A percentile compares a stretch with the other conserved stretches of the same genome.
phyloP scores from a whole-genome alignment of 2,888 invertebrate genomes.

The Latheticus oryzae region DNA sequence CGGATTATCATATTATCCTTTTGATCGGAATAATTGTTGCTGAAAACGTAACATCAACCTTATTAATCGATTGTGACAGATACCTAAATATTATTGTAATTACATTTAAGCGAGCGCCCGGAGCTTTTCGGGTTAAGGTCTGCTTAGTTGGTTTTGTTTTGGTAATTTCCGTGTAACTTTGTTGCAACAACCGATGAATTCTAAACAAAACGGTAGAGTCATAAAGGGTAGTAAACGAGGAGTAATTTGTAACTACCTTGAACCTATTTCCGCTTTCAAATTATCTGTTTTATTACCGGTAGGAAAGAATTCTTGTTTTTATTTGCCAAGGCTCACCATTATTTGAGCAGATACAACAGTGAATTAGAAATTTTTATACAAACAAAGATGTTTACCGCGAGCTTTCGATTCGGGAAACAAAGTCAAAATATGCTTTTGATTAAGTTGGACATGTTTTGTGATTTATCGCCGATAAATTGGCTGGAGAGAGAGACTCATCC shows the following conservation, averaged over 20 bases:
- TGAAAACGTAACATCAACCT: constrained; percentile 7
- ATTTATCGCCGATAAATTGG: constrained; percentile 31
- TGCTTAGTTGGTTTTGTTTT: constrained; percentile 30
- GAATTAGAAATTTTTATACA: no score
- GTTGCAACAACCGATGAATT: constrained; percentile 28
- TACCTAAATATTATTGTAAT: constrained; percentile 27
- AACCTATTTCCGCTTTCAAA: no score
- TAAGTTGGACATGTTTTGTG: constrained; percentile 19
- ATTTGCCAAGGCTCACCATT: no score
- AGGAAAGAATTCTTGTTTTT: not conserved
- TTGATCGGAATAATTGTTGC: not conserved
- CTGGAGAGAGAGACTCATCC: constrained; percentile 2
- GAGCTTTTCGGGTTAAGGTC: constrained; percentile 23
- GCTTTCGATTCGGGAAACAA: no score
- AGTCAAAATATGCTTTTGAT: constrained; percentile 23
- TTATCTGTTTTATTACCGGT: not conserved
- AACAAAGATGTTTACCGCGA: no score
- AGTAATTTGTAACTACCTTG: no score
- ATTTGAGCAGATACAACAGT: no score
- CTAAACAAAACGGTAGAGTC: constrained; percentile 26
- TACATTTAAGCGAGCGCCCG: constrained; percentile 16
- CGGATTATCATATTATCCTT: constrained; percentile 6
- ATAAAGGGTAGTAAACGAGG: no score
- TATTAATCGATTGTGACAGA: constrained; percentile 28
- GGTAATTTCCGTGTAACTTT: constrained; percentile 31